A percentile compares a stretch with the other conserved stretches of the same genome.
phyloP scores from a whole-genome alignment of 2,797 vertebrate species.

The Tapera naevia region DNA sequence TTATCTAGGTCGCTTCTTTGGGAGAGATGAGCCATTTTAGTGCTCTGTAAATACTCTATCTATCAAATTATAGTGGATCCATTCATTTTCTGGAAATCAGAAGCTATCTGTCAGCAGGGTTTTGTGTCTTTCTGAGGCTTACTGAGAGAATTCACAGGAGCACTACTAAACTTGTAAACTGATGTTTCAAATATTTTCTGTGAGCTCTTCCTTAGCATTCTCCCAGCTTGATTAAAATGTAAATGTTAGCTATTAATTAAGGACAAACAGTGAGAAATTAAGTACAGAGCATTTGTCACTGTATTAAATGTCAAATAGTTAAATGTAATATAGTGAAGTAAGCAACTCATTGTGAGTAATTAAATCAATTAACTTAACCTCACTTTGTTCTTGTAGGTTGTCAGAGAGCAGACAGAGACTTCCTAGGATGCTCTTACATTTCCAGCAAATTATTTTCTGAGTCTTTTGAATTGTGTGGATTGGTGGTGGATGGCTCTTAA shows the following conservation, averaged over 20 bases:
- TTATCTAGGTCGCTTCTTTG: neutral
- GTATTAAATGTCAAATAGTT: slow-evolving; percentile 39
- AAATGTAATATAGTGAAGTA: slow-evolving; percentile 8
- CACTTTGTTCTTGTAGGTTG: slow-evolving; percentile 7
- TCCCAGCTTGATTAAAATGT: slow-evolving; percentile 15
- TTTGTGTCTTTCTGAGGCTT: neutral
- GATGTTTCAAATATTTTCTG: neutral
- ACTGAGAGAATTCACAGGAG: neutral
- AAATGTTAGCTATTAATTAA: slow-evolving; percentile 36
- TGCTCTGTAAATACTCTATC: neutral
- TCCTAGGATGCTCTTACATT: neutral
- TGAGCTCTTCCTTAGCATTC: neutral
- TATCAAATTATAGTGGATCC: neutral
- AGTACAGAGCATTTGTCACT: slow-evolving; percentile 1
- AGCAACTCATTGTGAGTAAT: slow-evolving; percentile 40
- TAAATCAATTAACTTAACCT: slow-evolving; percentile 23
- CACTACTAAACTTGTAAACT: neutral
- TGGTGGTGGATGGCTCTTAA: neutral
- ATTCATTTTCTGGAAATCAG: neutral
- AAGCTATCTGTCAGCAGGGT: neutral
- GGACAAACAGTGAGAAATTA: slow-evolving; percentile 24
- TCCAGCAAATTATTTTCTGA: slow-evolving; percentile 7
- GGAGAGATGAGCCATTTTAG: neutral
- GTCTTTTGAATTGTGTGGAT: neutral
- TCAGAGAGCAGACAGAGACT: slow-evolving; percentile 23